Evolutionary conservation across 2,888 invertebrate species (phyloP).

Genomic region (Colletes collaris): DNA sequence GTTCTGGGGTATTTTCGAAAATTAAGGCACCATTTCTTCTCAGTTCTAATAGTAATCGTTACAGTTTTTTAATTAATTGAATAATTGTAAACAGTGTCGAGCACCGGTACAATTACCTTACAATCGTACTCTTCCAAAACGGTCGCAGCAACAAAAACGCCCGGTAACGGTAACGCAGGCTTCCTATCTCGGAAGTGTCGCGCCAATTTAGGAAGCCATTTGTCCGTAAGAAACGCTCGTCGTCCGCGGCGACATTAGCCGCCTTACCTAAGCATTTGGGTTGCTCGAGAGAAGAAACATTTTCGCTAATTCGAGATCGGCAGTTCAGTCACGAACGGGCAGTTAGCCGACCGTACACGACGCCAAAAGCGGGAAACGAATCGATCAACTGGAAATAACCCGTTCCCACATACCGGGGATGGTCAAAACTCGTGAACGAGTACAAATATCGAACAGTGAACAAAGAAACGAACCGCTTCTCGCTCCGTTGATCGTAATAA

Average conservation of each 20-base stretch:
- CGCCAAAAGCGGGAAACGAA: slow-evolving; percentile 39
- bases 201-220: slow-evolving; percentile 45
- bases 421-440: slow-evolving; percentile 12
- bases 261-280: slow-evolving; percentile 49
- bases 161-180: slow-evolving; percentile 1
- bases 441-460: no score
- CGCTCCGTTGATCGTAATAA: no score
- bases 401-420: slow-evolving; percentile 50
- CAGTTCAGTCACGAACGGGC: slow-evolving; percentile 54
- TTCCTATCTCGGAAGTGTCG: slow-evolving; percentile 46
- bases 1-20: no score
- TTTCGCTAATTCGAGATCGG: slow-evolving; percentile 47
- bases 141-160: slow-evolving; percentile 20
- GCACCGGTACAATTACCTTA: slow-evolving; percentile 25
- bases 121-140: slow-evolving; percentile 20
- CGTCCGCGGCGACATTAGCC: slow-evolving; percentile 33
- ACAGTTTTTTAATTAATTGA: not conserved
- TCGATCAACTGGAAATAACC: slow-evolving; percentile 36
- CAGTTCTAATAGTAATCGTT: not conserved
- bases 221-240: slow-evolving; percentile 27
- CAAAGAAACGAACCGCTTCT: no score
- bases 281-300: slow-evolving; percentile 37
- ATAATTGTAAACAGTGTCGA: slow-evolving; percentile 22
- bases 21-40: no score
- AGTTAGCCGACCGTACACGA: slow-evolving; percentile 34